phyloP scores from a whole-genome alignment of 1,140 invertebrate genomes.

The Drosophila truncata region DNA sequence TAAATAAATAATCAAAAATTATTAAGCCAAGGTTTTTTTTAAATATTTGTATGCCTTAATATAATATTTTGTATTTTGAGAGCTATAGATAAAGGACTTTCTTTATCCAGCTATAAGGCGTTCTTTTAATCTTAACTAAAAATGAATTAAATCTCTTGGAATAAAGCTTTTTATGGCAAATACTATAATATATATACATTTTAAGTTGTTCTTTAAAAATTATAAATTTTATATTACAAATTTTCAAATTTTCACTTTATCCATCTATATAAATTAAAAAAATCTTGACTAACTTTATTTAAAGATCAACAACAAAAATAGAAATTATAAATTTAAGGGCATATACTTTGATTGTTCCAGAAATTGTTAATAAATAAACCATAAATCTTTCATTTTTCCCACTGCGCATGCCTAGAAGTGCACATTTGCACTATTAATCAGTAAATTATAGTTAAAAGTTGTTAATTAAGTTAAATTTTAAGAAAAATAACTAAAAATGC shows the following conservation, averaged over 20 bases:
- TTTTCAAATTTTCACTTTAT: neutral
- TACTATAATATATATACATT: too few species aligned
- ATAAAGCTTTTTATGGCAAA: too few species aligned
- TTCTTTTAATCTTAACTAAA: too few species aligned
- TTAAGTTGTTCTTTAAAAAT: too few species aligned
- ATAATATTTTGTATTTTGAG: too few species aligned
- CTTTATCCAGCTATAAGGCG: too few species aligned
- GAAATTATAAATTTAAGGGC: too few species aligned
- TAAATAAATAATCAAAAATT: too few species aligned
- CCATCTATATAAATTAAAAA: neutral
- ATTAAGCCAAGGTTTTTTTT: too few species aligned
- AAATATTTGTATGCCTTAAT: too few species aligned
- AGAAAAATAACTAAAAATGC: neutral
- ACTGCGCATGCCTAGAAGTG: conserved; percentile 30
- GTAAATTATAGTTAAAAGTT: conserved; percentile 7
- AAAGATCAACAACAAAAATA: neutral
- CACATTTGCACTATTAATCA: conserved; percentile 14
- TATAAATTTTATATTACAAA: neutral
- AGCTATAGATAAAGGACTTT: too few species aligned
- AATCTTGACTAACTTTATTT: neutral
- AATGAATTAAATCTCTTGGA: too few species aligned
- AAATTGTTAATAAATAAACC: neutral
- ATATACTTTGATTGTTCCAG: neutral
- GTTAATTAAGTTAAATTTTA: conserved; percentile 24
- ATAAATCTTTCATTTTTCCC: neutral